These are phyloP conservation scores for Tipula lateralis DNA, from an alignment of 2,888 invertebrate species.

Conservation along the genomic window DNA sequence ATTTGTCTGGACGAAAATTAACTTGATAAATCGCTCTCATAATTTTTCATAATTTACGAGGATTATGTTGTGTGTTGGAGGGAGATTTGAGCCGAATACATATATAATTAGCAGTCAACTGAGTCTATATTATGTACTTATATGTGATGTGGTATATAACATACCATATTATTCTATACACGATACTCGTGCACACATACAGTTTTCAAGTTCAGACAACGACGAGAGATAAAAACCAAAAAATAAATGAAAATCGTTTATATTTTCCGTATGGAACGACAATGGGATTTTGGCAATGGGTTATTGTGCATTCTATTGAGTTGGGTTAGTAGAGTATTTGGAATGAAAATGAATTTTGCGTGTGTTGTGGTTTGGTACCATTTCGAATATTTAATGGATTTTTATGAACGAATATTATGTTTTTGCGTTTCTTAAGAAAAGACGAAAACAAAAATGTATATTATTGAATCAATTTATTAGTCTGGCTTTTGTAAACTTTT, in stretches of 20 bases:
- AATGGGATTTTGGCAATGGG: not conserved
- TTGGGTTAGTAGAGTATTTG: constrained; percentile 4
- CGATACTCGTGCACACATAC: not conserved
- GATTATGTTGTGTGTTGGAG: not conserved
- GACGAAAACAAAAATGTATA: not conserved
- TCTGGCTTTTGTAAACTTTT: not conserved
- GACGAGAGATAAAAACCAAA: not conserved
- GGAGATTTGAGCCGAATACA: not conserved
- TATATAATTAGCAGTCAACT: not conserved
- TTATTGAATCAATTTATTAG: constrained; percentile 24
- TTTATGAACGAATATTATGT: not conserved
- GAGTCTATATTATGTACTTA: not conserved
- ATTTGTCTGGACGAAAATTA: not conserved
- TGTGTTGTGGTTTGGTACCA: not conserved
- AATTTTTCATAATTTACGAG: constrained; percentile 11
- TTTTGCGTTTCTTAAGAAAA: not conserved
- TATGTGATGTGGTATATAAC: not conserved
- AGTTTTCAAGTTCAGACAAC: not conserved
- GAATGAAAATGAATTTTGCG: not conserved
- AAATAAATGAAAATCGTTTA: not conserved
- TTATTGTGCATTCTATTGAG: not conserved
- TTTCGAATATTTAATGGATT: not conserved
- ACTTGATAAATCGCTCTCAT: not conserved
- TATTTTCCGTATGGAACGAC: not conserved
- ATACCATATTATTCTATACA: not conserved